A percentile compares a stretch with the other conserved stretches of the same genome.
These are phyloP conservation scores for Coleophora flavipennella DNA, from an alignment of 2,888 invertebrate species.

Conservation along the genomic window DNA sequence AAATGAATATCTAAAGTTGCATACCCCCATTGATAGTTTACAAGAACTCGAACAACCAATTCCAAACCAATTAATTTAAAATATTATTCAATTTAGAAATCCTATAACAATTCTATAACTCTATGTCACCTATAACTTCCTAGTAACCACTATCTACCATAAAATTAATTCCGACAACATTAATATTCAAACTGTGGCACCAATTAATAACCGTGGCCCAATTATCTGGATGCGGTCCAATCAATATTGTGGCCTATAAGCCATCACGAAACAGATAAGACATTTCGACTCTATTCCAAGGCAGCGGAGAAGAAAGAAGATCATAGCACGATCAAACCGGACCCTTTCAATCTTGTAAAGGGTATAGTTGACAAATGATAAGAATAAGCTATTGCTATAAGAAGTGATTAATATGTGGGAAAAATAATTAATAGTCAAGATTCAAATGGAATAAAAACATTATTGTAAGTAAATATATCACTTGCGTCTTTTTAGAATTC, in stretches of 20 bases:
- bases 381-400: not conserved
- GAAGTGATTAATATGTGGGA: slow-evolving; percentile 13
- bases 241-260: slow-evolving; percentile 38
- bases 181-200: slow-evolving; percentile 29
- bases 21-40: too few species aligned
- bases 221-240: slow-evolving; percentile 48
- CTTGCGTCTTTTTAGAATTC: too few species aligned
- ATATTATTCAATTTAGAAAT: not conserved
- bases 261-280: too few species aligned
- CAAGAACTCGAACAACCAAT: too few species aligned
- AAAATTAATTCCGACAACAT: slow-evolving; percentile 11
- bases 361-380: not conserved
- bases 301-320: too few species aligned
- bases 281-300: too few species aligned
- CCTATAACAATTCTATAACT: not conserved
- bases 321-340: too few species aligned
- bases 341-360: too few species aligned
- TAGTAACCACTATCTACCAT: not conserved
- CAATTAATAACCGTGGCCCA: slow-evolving; percentile 51
- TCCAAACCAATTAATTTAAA: too few species aligned
- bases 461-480: too few species aligned
- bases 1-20: too few species aligned
- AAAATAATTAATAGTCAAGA: slow-evolving; percentile 29
- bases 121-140: not conserved
- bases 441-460: too few species aligned